Conservation (phyloP, 2,888 invertebrate genomes). For the Sesamia inferens region DNA sequence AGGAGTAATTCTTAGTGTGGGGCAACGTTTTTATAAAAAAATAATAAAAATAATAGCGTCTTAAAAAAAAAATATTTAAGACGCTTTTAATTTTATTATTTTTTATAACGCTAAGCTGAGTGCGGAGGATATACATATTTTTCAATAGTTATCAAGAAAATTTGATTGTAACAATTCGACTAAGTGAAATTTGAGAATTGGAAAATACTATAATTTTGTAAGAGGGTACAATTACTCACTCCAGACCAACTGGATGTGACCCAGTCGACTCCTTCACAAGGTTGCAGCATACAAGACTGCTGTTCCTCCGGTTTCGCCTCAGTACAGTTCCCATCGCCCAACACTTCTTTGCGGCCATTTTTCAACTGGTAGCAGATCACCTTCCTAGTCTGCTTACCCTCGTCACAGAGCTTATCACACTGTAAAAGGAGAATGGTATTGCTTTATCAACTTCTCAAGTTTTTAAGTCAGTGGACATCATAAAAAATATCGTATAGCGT, state of each 20-base stretch:
- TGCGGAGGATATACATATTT: not conserved
- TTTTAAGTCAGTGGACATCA: not conserved
- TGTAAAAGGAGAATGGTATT: conserved; percentile 71
- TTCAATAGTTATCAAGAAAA: not conserved
- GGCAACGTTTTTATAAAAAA: too few species aligned
- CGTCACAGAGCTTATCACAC: conserved; percentile 97
- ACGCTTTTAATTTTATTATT: too few species aligned
- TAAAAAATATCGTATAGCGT: not conserved
- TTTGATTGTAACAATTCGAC: not conserved
- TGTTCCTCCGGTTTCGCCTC: conserved; percentile 93
- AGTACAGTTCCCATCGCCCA: conserved; percentile 91
- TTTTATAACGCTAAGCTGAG: too few species aligned
- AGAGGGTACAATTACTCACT: conserved; percentile 88
- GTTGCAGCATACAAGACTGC: conserved; percentile 93
- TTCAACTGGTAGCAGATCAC: conserved; percentile 94
- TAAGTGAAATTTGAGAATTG: too few species aligned
- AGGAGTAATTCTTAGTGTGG: too few species aligned
- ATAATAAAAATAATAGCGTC: too few species aligned
- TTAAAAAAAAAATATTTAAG: too few species aligned
- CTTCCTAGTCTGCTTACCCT: conserved; percentile 94
- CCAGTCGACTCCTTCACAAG: conserved; percentile 98
- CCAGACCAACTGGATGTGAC: conserved; percentile 96
- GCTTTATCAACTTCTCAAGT: not conserved
- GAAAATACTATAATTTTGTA: not conserved
- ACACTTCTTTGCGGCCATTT: conserved; percentile 91